Evolutionary conservation across 2,888 invertebrate species (phyloP), one percentile per base, ranked within the genome.

Genomic region (Germaria angustata): DNA sequence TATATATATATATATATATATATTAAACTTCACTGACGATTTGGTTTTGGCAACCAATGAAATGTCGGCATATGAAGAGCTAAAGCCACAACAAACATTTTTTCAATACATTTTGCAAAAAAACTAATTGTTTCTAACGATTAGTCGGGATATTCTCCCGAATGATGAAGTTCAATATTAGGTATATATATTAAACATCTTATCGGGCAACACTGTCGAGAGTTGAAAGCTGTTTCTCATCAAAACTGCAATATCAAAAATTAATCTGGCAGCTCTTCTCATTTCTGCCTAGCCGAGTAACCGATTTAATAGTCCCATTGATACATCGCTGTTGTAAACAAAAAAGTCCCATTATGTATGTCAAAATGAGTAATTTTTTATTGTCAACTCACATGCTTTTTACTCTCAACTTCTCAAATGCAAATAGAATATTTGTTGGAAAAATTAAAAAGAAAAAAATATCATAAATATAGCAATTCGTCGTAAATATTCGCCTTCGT

Each of bases 401-500:
- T 66, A 57, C 75, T 79, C 78, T 75, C 77, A 72, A 77, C 61
- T 81, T 79, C 78, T 75, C 78, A 75, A 78, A 79, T 63, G 53
- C 81, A 81, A 77, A 81, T 81, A 79, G 78, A 82, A 75, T 75
- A 75, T 78, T 81, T 73, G 66, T 69, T 78, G 78, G 75, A 78
- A 82, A 81, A 79, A 82, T 79, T 75, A 79, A 82, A 75, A 71
- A 66, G 68, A 81, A 81, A 41, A 71, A 81, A 79, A 77, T 59
- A 77, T 71, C 75, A 82, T 82, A 82, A 82, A 82, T 82, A 82
- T 75, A 81, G 77, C 81, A 72, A 77, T 71, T 53, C 66, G 59
- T 72, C 77, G 81, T 79, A 84, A 84, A 84, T 86, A 85, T 85
- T 86, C 85, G 86, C 84, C 85, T 84, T 86, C 84, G 85, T 68